A percentile compares a stretch with the other conserved stretches of the same genome.
Conservation (phyloP, 2,888 invertebrate genomes). For the Drosophila imparisetae region DNA sequence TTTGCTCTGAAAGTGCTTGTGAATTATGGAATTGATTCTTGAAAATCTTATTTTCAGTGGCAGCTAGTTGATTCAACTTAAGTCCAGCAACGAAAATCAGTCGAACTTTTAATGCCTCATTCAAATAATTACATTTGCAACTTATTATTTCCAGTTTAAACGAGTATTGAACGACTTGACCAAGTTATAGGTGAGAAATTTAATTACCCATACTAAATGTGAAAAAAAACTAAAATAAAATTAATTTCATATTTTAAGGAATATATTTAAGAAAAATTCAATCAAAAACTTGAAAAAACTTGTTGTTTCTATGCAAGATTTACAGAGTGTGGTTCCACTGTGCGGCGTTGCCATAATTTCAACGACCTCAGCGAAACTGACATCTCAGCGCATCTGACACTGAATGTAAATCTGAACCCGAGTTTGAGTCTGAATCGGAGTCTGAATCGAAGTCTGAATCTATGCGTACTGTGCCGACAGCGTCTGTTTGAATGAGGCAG, state of each 20-base stretch:
- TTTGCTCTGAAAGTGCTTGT: neutral
- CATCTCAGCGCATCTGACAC: slow-evolving; percentile 20
- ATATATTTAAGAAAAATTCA: neutral
- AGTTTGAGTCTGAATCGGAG: neutral
- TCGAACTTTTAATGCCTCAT: neutral
- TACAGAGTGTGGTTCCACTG: neutral
- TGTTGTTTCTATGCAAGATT: neutral
- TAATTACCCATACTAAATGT: neutral
- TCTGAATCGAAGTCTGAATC: slow-evolving; percentile 12
- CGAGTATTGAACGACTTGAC: neutral
- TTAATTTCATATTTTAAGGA: neutral
- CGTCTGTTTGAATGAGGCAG: neutral
- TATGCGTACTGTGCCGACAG: slow-evolving; percentile 31
- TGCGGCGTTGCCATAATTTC: slow-evolving; percentile 35
- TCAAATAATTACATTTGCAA: too few relatives aligned
- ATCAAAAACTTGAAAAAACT: too few relatives aligned
- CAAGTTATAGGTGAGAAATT: too few relatives aligned
- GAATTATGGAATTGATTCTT: neutral
- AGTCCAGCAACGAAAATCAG: neutral
- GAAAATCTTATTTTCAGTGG: neutral
- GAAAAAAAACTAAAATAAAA: neutral
- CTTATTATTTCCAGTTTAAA: neutral
- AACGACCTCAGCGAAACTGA: slow-evolving; percentile 58
- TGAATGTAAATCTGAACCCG: slow-evolving; percentile 28
- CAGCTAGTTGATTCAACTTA: neutral